Base-by-base conservation (phyloP, 2,888 invertebrate species). In the Gymnocheta viridis region DNA sequence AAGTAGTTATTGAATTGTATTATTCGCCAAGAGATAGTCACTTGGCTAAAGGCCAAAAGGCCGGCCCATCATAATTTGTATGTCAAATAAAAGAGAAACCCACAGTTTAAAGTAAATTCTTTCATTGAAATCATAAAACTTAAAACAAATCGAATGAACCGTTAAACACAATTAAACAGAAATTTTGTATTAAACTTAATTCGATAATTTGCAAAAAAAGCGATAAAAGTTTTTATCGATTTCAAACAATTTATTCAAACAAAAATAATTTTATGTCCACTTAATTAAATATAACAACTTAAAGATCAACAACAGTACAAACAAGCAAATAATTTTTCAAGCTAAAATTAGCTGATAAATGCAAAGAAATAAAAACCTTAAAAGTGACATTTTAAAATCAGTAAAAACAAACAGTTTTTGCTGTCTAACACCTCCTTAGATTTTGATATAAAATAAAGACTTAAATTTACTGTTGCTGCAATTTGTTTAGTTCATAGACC, bases 361-460 rank as follows among this genome's bases (percentile, higher is more conserved):
- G 0, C 9, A 24, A 51, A 51, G 14, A 24, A 1, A 27, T 24
- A 4, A 24, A 14, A 51, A 51, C 12, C 14, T 12, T 24, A 29
- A 32, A 64, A 54, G 29, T 76, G 64, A 22, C 29, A 56, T 32
- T 56, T 76, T 54, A 10, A 64, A 64, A 41, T 54, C 51, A 51
- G 1, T 14, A 54, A 44, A 56, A 67, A n/a, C n/a, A n/a, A n/a
- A n/a, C n/a, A n/a, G n/a, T n/a, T n/a, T n/a, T n/a, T n/a, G n/a
- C n/a, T n/a, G n/a, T n/a, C n/a, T 38, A 38, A 38, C 6, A 56
- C 4, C 32, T 22, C 5, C 27, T 32, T 73, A 49, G 62, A 49
- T 47, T 73, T 47, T 49, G 24, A 60, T 35, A 49, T 27, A 0
- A 49, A 49, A 72, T 44, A 35, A 24, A 72, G 49, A 35, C 24